Evolutionary conservation across 2,113 vertebrate genomes (phyloP).

Genomic region (Ceuthmochares aereus): DNA sequence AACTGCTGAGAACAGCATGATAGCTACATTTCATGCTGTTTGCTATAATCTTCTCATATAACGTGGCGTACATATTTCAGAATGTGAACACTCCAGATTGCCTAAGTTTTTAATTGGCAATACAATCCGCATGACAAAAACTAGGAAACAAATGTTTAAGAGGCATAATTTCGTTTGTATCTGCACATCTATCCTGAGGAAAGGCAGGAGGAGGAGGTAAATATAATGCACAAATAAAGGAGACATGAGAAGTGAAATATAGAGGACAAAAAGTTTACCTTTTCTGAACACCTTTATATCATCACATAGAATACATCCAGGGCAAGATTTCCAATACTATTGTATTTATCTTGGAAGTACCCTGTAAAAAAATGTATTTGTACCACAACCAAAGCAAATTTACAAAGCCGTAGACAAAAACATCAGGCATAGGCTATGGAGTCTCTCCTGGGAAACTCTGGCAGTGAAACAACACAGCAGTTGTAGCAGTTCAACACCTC

Average conservation of each 20-base stretch:
- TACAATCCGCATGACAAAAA: not conserved
- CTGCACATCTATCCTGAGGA: not conserved
- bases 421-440: not conserved
- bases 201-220: not conserved
- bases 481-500: not conserved
- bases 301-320: not conserved
- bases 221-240: not conserved
- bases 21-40: not conserved
- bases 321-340: not conserved
- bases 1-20: not conserved
- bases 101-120: not conserved
- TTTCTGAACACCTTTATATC: not conserved
- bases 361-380: not conserved
- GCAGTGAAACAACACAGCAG: not conserved
- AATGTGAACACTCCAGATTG: not conserved
- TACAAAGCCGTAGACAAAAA: not conserved
- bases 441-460: not conserved
- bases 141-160: not conserved
- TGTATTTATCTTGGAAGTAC: not conserved
- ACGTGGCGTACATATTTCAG: not conserved
- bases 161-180: not conserved
- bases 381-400: not conserved
- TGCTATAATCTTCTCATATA: not conserved
- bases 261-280: not conserved
- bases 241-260: not conserved